These are phyloP conservation scores for Lutjanus argentimaculatus DNA, from an alignment of 2,797 vertebrate genomes.

Conservation along the genomic window DNA sequence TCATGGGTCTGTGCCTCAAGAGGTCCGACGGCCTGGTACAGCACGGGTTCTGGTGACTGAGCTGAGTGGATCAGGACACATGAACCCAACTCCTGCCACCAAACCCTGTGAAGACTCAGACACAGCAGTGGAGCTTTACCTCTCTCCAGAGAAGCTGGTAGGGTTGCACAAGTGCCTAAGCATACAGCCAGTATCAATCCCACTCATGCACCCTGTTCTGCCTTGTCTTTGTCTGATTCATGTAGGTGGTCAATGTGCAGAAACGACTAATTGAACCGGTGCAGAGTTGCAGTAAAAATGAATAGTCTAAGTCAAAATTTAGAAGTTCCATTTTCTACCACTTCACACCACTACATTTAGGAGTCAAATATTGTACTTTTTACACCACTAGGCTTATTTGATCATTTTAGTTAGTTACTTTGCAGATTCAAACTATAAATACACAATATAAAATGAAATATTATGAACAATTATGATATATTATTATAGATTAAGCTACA, in stretches of 20 bases:
- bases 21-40: conserved; percentile 65
- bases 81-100: conserved; percentile 86
- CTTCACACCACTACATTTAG: no score
- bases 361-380: no score
- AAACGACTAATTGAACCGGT: neutral
- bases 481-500: no score
- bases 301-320: no score
- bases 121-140: conserved; percentile 80
- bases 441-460: no score
- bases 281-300: no score
- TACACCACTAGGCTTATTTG: no score
- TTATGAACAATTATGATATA: no score
- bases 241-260: neutral
- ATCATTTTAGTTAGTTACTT: no score
- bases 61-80: conserved; percentile 81
- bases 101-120: conserved; percentile 71
- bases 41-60: conserved; percentile 86
- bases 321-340: no score
- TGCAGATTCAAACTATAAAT: no score
- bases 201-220: neutral
- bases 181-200: neutral
- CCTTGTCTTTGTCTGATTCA: neutral
- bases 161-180: conserved; percentile 36
- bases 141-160: conserved; percentile 90
- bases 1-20: conserved; percentile 27